Conservation (phyloP, 2,113 vertebrate genomes). For the Furnarius figulus region DNA sequence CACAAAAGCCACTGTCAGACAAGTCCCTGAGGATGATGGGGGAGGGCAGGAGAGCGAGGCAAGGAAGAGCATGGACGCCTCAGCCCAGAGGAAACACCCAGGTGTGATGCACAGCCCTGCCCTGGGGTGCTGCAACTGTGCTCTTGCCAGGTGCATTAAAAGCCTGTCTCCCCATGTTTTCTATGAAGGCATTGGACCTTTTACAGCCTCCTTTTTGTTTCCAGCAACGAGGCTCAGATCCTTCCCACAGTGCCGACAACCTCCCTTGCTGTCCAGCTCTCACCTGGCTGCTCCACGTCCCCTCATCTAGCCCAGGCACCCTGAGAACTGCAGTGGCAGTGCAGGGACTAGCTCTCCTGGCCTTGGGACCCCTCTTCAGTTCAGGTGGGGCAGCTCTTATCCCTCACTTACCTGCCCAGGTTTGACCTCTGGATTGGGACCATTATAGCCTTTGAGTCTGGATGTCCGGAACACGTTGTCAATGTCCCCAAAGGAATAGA, state of each 20-base stretch:
- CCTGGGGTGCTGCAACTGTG: background rate
- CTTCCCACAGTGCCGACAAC: background rate
- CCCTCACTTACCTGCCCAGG: slow-evolving; percentile 83
- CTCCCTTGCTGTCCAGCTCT: background rate
- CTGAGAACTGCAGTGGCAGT: background rate
- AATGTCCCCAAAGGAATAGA: slow-evolving; percentile 84
- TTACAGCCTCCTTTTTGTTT: background rate
- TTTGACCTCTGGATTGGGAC: slow-evolving; percentile 74
- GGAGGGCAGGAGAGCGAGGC: background rate
- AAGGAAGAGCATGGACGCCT: background rate
- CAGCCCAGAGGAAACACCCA: background rate
- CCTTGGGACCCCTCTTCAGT: background rate
- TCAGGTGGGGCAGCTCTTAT: background rate
- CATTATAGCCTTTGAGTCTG: slow-evolving; percentile 79
- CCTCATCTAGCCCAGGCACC: background rate
- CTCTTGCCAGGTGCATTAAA: accelerated
- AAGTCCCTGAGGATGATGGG: no score
- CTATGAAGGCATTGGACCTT: accelerated
- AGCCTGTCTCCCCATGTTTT: background rate
- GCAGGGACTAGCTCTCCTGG: background rate
- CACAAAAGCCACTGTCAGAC: background rate
- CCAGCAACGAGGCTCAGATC: background rate
- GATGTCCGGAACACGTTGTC: slow-evolving; percentile 84
- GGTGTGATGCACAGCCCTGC: no score
- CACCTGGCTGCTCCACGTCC: background rate